Evolutionary conservation across 2,888 invertebrate genomes (phyloP), one percentile per base, ranked within the genome.

Genomic region (Epirrhoe tristata): DNA sequence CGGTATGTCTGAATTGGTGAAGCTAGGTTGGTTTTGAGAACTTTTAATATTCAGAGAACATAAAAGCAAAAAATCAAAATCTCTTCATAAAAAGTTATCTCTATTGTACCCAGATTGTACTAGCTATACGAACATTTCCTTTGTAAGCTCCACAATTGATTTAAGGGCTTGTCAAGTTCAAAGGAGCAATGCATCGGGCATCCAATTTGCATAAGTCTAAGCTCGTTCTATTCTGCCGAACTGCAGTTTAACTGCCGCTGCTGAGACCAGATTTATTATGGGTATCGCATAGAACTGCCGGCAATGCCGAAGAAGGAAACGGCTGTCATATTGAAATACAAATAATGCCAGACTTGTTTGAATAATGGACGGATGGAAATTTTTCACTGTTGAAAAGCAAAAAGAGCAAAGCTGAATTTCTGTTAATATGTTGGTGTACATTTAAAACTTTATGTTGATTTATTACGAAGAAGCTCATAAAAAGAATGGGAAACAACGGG

Each of bases 191-290:
- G 74, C 72, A 72, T 74, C 74, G 66, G 64, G 72, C 61, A 56
- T 78, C 76, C 77, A 76, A 79, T 81, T 81, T 81, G 78, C 81
- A 81, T 81, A 79, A 75, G 74, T 78, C 80, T 81, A 78, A 78
- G 74, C 75, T 75, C 53, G 72, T 69, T 58, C 60, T 72, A 68
- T 67, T 65, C 57, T 65, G 69, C 73, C 61, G 70, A 69, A 74
- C 65, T 61, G 67, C 66, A 72, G 71, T 74, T 77, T 78, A 74
- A 80, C 74, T 71, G 71, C 58, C 32, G 43, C 59, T 46, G 56
- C 16, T 24, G n/a, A 14, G 34, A 39, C 57, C 53, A 78, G 75
- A 80, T 80, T 79, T 80, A 63, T 58, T 58, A 80, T 76, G 71
- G 64, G 69, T 48, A 51, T 54, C 16, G n/a, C 51, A 58, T 48